Percentiles rank a stretch among this genome's conserved stretches.
Conservation (phyloP, 2,888 invertebrate species). For the Acanthosepion lycidas region DNA sequence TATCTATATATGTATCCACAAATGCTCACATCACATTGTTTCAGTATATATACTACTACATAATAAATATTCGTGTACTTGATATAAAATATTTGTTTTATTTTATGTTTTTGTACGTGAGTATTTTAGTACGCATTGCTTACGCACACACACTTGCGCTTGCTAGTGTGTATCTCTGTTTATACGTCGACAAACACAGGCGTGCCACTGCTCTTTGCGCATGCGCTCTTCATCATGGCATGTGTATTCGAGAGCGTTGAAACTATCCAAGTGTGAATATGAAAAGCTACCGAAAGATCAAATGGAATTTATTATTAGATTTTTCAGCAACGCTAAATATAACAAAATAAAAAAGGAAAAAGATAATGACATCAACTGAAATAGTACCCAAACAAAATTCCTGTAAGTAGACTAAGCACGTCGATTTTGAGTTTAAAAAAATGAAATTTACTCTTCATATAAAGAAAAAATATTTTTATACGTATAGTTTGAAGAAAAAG, state of each 20-base stretch:
- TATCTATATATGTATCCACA: too few species aligned
- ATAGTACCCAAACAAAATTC: not conserved
- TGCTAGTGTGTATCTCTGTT: too few species aligned
- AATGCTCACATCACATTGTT: too few species aligned
- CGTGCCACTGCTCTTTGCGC: not conserved
- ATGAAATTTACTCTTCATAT: not conserved
- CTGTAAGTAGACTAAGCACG: not conserved
- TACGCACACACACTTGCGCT: not conserved
- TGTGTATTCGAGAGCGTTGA: not conserved
- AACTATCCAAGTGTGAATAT: slow-evolving; percentile 17
- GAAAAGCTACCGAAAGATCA: not conserved
- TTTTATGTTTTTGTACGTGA: too few species aligned
- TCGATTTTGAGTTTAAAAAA: not conserved
- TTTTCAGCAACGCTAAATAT: not conserved
- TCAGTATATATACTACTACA: too few species aligned
- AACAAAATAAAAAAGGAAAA: not conserved
- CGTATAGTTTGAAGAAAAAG: not conserved
- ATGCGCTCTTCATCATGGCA: not conserved
- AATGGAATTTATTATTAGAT: not conserved
- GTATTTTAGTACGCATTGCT: not conserved
- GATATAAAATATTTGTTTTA: too few species aligned
- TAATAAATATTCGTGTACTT: too few species aligned
- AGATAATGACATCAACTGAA: not conserved
- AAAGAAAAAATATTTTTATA: not conserved
- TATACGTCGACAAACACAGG: not conserved